Base-by-base conservation (phyloP, 2,797 vertebrate species). In the Meda fulgida region DNA sequence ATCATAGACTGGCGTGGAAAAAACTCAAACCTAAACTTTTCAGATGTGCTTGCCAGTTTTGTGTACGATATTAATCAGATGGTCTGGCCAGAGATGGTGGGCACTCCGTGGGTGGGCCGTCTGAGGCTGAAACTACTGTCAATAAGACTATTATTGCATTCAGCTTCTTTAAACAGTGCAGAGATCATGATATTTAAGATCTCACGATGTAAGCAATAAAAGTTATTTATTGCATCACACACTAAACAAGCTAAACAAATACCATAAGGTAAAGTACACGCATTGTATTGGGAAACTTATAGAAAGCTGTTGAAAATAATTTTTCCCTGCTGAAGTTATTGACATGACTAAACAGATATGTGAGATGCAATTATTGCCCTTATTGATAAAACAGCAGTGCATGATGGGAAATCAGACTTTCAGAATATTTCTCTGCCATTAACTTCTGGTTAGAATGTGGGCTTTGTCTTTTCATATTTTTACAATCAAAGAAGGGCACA, bases 101-200 rank as follows among this genome's bases (percentile, higher is more conserved):
- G 53, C 13, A 38, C 31, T 58, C 26, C 0, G 23, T 77, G 73
- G 23, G 75, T 16, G 36, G 51, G 67, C 36, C 1, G 51, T 72
- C 80, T 82, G 55, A 83, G 46, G 69, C 53, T 13, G 13, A 73
- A 65, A 65, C 63, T 65, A 13, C 11, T 66, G 26, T 79, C 58
- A 79, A 79, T 46, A 66, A 43, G 55, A 65, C 13, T 34, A 34
- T 83, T 75, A 75, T 65, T 83, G n/a, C 60, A 76, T 83, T 76
- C 29, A 36, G 40, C 70, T 36, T 46, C 38, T 82, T 73, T 63
- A 63, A 63, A 73, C 55, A 48, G 2, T 29, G 58, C 9, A 51
- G 16, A 75, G 31, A 66, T 66, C 43, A 14, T 51, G 72, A 51
- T 67, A 67, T 75, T 83, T 66, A 48, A 66, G 58, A 75, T 51